Percentiles rank a stretch among this genome's conserved stretches.
Conservation (phyloP, 2,113 vertebrate species). For the Nanorana parkeri region DNA sequence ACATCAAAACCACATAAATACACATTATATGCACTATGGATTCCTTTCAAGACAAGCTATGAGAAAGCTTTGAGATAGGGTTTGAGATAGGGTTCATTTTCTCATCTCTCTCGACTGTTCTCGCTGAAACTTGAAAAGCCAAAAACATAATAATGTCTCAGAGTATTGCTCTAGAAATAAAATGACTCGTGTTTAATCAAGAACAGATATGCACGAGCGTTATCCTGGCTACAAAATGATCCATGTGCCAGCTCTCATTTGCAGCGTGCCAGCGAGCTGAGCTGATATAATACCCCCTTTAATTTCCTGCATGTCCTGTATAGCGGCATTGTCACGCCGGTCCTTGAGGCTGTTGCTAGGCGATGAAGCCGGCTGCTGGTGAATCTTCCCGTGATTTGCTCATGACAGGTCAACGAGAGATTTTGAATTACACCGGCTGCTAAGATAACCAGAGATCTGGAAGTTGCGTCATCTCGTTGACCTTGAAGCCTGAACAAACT, state of each 20-base stretch:
- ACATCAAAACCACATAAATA: too few relatives aligned
- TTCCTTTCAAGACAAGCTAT: background rate
- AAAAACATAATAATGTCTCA: background rate
- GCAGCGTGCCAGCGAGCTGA: background rate
- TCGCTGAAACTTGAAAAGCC: background rate
- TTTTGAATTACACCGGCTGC: background rate
- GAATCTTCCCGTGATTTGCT: conserved; percentile 3
- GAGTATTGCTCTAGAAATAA: background rate
- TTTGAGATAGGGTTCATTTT: background rate
- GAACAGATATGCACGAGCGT: background rate
- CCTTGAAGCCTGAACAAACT: background rate
- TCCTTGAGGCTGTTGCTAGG: conserved; percentile 10
- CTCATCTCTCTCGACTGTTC: background rate
- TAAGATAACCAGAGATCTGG: background rate
- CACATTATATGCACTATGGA: too few relatives aligned
- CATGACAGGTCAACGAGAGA: conserved; percentile 31
- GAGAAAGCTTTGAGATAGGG: too few relatives aligned
- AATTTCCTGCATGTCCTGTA: background rate
- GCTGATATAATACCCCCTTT: conserved; percentile 22
- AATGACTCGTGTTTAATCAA: background rate
- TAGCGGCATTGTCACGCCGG: background rate
- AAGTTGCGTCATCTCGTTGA: background rate
- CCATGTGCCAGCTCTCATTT: conserved; percentile 10
- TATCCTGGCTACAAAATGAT: conserved; percentile 3
- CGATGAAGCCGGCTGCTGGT: background rate